phyloP scores from a whole-genome alignment of 92 coral and sea anemone species.

The Siderastrea siderea region DNA sequence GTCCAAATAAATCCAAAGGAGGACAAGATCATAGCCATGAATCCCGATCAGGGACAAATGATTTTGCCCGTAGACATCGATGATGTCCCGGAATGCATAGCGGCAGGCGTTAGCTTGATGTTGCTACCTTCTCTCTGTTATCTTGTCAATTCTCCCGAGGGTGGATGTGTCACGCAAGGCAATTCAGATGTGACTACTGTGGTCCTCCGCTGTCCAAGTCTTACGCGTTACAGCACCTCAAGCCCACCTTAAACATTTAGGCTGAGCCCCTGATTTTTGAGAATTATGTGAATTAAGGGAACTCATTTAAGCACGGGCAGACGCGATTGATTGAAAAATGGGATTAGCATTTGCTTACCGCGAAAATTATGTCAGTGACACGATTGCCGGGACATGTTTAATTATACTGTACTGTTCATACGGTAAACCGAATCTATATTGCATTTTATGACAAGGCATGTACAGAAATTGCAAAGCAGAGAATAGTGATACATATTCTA shows the following conservation, averaged over 20 bases:
- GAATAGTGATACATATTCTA: too few relatives aligned
- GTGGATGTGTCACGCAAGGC: not conserved
- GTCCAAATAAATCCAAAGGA: slow-evolving; percentile 28
- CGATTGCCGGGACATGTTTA: too few relatives aligned
- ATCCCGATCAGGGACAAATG: slow-evolving; percentile 51
- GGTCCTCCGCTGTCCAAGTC: slow-evolving; percentile 44
- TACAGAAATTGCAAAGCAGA: too few relatives aligned
- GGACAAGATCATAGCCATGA: slow-evolving; percentile 39
- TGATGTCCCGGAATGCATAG: slow-evolving; percentile 75
- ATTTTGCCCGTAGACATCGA: slow-evolving; percentile 53
- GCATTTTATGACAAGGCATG: too few relatives aligned
- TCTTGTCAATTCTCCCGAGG: not conserved
- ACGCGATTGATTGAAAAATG: too few relatives aligned
- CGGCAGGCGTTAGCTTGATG: slow-evolving; percentile 52
- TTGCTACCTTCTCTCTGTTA: slow-evolving; percentile 36
- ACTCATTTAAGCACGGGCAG: too few relatives aligned
- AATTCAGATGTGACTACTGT: slow-evolving; percentile 7
- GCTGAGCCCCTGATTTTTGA: not conserved
- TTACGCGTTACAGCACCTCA: slow-evolving; percentile 18
- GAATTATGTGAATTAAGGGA: not conserved
- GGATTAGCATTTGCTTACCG: too few relatives aligned
- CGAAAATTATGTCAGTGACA: too few relatives aligned
- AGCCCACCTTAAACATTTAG: not conserved
- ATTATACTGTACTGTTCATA: too few relatives aligned
- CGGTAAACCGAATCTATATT: too few relatives aligned